Conservation (phyloP, 2,888 invertebrate species). For the Melangyna quadrimaculata region DNA sequence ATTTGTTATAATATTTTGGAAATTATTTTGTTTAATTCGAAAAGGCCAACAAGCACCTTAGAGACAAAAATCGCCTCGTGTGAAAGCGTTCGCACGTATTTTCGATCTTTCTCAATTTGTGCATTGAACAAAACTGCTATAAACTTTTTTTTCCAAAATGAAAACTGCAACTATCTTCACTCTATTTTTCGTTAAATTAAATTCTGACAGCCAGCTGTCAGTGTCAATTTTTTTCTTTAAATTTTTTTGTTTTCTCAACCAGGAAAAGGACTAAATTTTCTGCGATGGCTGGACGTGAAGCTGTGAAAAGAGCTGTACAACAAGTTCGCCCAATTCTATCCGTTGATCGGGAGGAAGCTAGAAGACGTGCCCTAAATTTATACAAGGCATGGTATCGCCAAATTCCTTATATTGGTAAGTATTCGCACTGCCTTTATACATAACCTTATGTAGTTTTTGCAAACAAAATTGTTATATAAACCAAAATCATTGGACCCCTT, state of each 20-base stretch:
- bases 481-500: background rate
- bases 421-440: constrained; percentile 20
- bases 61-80: no score
- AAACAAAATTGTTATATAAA: constrained; percentile 63
- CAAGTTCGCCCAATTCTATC: constrained; percentile 94
- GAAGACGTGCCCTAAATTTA: constrained; percentile 90
- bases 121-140: background rate
- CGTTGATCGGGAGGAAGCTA: constrained; percentile 88
- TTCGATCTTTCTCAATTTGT: no score
- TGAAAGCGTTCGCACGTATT: no score
- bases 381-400: constrained; percentile 98
- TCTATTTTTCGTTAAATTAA: background rate
- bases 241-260: constrained; percentile 38
- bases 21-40: no score
- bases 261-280: constrained; percentile 5
- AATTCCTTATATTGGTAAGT: constrained; percentile 92
- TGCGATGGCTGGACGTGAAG: constrained; percentile 78
- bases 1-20: no score
- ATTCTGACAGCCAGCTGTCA: constrained; percentile 35
- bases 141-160: background rate
- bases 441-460: constrained; percentile 46
- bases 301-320: constrained; percentile 82
- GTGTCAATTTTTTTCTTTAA: constrained; percentile 28
- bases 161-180: constrained; percentile 2
- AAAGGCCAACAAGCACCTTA: no score